Percentiles rank a stretch among this genome's conserved stretches.
phyloP scores from a whole-genome alignment of 2,888 invertebrate genomes.

The Pachycephus smyrnensis region DNA sequence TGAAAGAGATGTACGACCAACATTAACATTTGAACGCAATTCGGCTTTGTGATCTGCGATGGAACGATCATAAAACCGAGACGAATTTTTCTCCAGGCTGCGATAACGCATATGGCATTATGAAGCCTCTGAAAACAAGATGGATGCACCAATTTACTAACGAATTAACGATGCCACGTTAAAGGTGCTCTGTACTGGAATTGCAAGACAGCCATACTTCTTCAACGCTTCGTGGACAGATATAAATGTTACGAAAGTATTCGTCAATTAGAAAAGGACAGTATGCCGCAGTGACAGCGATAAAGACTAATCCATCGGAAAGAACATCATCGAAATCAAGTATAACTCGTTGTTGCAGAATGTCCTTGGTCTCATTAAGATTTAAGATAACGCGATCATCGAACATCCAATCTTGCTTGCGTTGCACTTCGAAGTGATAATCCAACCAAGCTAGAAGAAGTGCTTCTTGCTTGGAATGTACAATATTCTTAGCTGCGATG shows the following conservation, averaged over 20 bases:
- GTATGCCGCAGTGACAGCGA: slow-evolving; percentile 70
- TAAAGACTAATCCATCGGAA: slow-evolving; percentile 71
- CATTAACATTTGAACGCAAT: slow-evolving; percentile 72
- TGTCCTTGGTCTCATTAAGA: slow-evolving; percentile 31
- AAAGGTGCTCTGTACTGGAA: neutral
- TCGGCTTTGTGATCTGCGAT: slow-evolving; percentile 69
- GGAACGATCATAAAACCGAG: slow-evolving; percentile 71
- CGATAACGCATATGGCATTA: slow-evolving; percentile 71
- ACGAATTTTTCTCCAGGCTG: slow-evolving; percentile 70
- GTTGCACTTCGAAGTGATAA: slow-evolving; percentile 61
- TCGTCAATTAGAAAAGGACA: slow-evolving; percentile 72
- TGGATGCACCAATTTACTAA: neutral
- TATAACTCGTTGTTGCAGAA: slow-evolving; percentile 28
- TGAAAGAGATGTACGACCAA: slow-evolving; percentile 71
- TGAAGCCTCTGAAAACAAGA: slow-evolving; percentile 64
- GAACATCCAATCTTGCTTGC: slow-evolving; percentile 65
- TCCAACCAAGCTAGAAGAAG: slow-evolving; percentile 66
- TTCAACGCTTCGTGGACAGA: slow-evolving; percentile 59
- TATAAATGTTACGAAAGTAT: slow-evolving; percentile 68
- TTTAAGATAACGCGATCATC: slow-evolving; percentile 51
- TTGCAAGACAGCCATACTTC: slow-evolving; percentile 47
- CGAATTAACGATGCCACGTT: neutral
- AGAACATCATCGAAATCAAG: slow-evolving; percentile 70
- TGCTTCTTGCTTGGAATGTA: slow-evolving; percentile 43
- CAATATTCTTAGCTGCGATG: slow-evolving; percentile 2